Evolutionary conservation across 2,888 invertebrate species (phyloP).

Genomic region (Chelonus formosanus): DNA sequence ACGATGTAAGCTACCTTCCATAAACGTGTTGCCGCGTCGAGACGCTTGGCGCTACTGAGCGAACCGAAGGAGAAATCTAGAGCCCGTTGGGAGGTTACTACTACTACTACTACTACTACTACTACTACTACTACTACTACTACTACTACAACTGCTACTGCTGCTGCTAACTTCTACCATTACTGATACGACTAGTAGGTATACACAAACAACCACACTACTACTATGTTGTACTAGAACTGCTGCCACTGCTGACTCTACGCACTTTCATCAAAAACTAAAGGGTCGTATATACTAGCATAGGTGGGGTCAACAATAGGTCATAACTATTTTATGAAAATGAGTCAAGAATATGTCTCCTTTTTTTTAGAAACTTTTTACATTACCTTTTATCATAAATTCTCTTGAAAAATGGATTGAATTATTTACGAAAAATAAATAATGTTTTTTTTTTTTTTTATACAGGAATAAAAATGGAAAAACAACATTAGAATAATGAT

Average conservation of each 20-base stretch:
- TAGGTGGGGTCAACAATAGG: slow-evolving; percentile 10
- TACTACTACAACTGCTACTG: background rate
- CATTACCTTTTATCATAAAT: too few relatives aligned
- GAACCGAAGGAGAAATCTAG: slow-evolving; percentile 41
- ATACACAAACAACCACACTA: too few relatives aligned
- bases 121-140: too few relatives aligned
- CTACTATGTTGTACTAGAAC: background rate
- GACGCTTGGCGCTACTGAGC: slow-evolving; percentile 55
- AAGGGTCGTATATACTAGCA: slow-evolving; percentile 4
- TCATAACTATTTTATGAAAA: too few relatives aligned
- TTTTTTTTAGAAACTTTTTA: too few relatives aligned
- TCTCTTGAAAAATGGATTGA: too few relatives aligned
- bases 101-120: slow-evolving; percentile 21
- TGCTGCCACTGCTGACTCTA: slow-evolving; percentile 14
- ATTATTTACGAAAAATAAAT: too few relatives aligned
- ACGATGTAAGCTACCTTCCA: slow-evolving; percentile 29
- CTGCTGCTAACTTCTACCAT: slow-evolving; percentile 17
- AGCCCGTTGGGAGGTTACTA: slow-evolving; percentile 41
- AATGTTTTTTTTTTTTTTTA: too few relatives aligned
- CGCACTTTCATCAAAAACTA: slow-evolving; percentile 20
- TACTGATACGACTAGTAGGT: slow-evolving; percentile 11
- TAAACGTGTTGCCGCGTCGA: slow-evolving; percentile 52
- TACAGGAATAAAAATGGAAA: too few relatives aligned
- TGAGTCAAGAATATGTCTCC: too few relatives aligned
- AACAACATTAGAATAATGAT: too few relatives aligned